Conservation (phyloP, 2,888 invertebrate genomes). For the Acanthosepion lycidas region DNA sequence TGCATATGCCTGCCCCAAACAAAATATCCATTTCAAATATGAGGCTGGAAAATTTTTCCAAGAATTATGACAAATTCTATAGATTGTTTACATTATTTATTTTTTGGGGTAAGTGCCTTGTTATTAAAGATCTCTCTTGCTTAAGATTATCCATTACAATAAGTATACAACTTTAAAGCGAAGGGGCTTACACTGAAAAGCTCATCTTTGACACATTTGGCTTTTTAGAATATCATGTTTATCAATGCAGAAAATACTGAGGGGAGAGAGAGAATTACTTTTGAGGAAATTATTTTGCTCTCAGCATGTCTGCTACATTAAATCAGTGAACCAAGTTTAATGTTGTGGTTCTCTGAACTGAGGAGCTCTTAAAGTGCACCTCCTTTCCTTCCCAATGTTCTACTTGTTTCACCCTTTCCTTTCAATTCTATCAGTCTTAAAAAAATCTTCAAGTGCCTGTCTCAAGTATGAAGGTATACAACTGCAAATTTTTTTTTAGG, state of each 20-base stretch:
- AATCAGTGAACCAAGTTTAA: neutral
- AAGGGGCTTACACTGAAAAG: neutral
- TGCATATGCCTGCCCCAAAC: neutral
- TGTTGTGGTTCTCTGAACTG: no score
- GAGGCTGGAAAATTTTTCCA: neutral
- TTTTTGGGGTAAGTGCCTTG: neutral
- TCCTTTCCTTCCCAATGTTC: neutral
- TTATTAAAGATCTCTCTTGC: neutral
- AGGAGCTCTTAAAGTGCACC: neutral
- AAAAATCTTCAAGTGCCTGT: no score
- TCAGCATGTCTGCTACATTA: constrained; percentile 10
- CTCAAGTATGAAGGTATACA: neutral
- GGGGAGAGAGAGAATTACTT: neutral
- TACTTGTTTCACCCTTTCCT: neutral
- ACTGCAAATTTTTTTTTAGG: neutral
- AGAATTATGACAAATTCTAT: neutral
- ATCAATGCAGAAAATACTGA: constrained; percentile 17
- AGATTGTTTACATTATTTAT: neutral
- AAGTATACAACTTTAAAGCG: neutral
- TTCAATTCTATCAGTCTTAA: neutral
- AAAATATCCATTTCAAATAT: neutral
- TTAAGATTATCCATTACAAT: neutral
- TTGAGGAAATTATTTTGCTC: neutral
- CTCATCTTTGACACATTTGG: constrained; percentile 13
- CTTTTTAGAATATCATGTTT: neutral